These are phyloP conservation scores for Heliconius cydno DNA, from an alignment of 2,888 invertebrate genomes.

Conservation along the genomic window DNA sequence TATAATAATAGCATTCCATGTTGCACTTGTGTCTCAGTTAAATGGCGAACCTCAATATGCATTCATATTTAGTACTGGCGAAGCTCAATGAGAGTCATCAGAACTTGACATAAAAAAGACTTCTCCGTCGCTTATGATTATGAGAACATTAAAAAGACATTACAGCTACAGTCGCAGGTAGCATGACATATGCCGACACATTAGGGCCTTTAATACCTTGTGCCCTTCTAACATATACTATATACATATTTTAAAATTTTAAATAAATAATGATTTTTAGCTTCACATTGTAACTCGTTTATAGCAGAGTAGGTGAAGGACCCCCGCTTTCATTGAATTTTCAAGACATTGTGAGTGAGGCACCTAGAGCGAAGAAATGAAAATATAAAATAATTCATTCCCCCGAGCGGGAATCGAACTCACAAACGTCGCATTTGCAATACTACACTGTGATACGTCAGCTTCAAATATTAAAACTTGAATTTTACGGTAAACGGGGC, in stretches of 20 bases:
- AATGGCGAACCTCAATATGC: neutral
- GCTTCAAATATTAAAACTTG: neutral
- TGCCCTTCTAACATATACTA: neutral
- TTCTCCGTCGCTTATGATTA: neutral
- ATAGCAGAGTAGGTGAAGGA: no score
- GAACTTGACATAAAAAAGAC: neutral
- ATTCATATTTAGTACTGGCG: neutral
- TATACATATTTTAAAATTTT: no score
- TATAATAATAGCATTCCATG: neutral
- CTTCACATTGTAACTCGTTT: no score
- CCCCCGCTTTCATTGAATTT: neutral
- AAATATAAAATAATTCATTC: neutral
- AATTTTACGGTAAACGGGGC: neutral
- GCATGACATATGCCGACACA: neutral
- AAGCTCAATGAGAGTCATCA: neutral
- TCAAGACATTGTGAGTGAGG: neutral
- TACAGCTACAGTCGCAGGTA: neutral
- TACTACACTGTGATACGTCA: neutral
- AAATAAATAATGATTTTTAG: no score
- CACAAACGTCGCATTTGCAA: neutral
- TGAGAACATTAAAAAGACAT: constrained; percentile 15
- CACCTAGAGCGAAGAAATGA: neutral
- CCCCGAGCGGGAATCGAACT: neutral
- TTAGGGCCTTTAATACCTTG: neutral
- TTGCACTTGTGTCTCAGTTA: neutral